Evolutionary conservation across 1,140 invertebrate species (phyloP).

Genomic region (Cotesia vestalis): DNA sequence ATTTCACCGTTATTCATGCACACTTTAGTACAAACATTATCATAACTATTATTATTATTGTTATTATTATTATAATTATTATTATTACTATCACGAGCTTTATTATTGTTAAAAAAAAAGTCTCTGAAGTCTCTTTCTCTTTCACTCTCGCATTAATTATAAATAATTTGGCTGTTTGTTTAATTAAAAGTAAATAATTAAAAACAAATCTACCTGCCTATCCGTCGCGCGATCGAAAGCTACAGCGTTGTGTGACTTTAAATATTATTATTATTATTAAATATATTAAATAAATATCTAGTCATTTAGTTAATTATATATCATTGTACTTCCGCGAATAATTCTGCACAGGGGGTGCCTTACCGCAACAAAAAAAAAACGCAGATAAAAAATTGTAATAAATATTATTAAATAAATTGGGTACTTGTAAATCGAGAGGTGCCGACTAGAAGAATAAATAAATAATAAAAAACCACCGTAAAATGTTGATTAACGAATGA

Average conservation of each 20-base stretch:
- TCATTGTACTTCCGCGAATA: slow-evolving; percentile 55
- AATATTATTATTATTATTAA: slow-evolving; percentile 23
- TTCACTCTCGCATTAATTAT: slow-evolving; percentile 28
- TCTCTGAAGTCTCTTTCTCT: slow-evolving; percentile 31
- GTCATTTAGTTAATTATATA: slow-evolving; percentile 52
- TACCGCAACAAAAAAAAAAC: slow-evolving; percentile 44
- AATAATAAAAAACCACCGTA: slow-evolving; percentile 14
- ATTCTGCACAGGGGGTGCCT: slow-evolving; percentile 55
- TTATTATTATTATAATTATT: slow-evolving; percentile 4
- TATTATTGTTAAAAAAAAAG: slow-evolving; percentile 3
- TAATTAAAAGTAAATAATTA: slow-evolving; percentile 8
- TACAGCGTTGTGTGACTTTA: slow-evolving; percentile 50
- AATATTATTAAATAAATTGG: slow-evolving; percentile 34
- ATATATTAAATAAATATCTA: slow-evolving; percentile 41
- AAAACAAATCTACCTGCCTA: slow-evolving; percentile 31
- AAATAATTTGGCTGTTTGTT: slow-evolving; percentile 24
- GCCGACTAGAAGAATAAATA: slow-evolving; percentile 10
- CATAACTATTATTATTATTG: neutral
- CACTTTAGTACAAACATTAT: slow-evolving; percentile 2
- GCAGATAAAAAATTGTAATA: slow-evolving; percentile 30
- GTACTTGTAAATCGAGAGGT: slow-evolving; percentile 30
- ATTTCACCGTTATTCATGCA: neutral
- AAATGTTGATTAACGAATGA: slow-evolving; percentile 23
- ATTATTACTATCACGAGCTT: neutral
- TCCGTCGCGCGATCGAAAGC: slow-evolving; percentile 38